Conservation (phyloP, 2,113 vertebrate genomes). For the Mustelus asterias region DNA sequence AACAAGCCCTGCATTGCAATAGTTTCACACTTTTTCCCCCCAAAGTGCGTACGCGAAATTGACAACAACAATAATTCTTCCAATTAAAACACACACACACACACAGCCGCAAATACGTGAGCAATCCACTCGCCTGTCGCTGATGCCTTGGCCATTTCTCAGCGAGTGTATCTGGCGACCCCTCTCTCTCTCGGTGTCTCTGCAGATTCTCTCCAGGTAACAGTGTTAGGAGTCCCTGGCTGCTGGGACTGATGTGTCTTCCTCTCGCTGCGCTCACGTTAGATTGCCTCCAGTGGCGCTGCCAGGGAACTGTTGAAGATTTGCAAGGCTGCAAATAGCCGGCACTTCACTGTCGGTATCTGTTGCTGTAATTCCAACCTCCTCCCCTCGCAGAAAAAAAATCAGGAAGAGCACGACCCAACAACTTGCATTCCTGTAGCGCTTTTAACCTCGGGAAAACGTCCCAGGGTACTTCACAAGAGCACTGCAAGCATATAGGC, state of each 20-base stretch:
- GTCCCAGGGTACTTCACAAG: not conserved
- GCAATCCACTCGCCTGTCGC: not conserved
- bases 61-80: too few relatives aligned
- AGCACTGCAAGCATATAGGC: not conserved
- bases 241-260: not conserved
- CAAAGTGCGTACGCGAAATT: not conserved
- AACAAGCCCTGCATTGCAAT: not conserved
- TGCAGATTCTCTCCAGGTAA: not conserved
- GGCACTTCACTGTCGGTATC: not conserved
- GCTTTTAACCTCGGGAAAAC: not conserved
- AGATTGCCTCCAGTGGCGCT: not conserved
- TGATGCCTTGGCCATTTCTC: slow-evolving; percentile 10
- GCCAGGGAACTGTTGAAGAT: not conserved
- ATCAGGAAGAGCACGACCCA: not conserved
- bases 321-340: not conserved
- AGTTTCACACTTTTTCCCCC: not conserved
- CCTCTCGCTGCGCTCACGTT: not conserved
- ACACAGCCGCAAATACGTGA: not conserved
- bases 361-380: not conserved
- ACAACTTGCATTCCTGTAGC: not conserved
- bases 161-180: not conserved
- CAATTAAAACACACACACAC: not conserved
- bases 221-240: not conserved
- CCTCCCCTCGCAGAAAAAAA: too few relatives aligned
- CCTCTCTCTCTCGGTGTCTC: too few relatives aligned